Evolutionary conservation across 2,888 invertebrate species (phyloP).

Genomic region (Ellobium chinense): DNA sequence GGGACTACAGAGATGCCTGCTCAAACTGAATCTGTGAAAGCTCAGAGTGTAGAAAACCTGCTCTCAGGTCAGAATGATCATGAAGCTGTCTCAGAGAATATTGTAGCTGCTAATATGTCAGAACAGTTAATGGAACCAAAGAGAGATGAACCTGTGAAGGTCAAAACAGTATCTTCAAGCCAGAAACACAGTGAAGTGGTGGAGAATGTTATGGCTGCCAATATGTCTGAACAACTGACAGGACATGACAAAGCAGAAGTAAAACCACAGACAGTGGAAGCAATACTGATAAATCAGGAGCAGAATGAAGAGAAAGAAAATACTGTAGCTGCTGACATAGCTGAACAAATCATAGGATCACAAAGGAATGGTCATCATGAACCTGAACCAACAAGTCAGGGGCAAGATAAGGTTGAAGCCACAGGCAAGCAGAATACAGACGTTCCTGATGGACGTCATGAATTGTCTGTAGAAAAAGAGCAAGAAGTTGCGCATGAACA

Average conservation of each 20-base stretch:
- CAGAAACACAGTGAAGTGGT: neutral
- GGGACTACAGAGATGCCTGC: neutral
- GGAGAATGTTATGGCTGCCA: neutral
- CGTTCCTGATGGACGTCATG: no score
- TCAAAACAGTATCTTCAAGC: neutral
- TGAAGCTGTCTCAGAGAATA: neutral
- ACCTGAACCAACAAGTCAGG: no score
- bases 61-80: neutral
- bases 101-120: neutral
- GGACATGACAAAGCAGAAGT: constrained; percentile 81
- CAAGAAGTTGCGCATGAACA: no score
- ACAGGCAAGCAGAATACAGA: no score
- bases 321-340: neutral
- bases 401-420: no score
- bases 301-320: neutral
- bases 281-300: neutral
- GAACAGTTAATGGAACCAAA: neutral
- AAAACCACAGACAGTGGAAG: neutral
- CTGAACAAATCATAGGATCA: neutral
- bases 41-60: neutral
- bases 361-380: no score
- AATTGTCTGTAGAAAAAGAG: no score
- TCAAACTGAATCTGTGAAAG: neutral
- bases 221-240: constrained; percentile 58
- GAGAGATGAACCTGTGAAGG: neutral